Conservation (phyloP, 2,888 invertebrate species). For the Allolobophora icterica region DNA sequence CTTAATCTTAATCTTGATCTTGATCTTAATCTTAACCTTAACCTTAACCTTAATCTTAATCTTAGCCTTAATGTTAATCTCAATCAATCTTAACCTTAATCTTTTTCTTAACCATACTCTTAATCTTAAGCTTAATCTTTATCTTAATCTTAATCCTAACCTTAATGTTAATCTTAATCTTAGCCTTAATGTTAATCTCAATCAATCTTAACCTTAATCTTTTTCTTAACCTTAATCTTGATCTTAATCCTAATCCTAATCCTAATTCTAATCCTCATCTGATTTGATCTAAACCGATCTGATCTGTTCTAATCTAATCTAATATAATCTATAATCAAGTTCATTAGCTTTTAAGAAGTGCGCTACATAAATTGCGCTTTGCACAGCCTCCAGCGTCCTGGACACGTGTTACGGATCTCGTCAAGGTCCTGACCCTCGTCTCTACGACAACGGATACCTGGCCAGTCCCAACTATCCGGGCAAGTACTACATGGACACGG, state of each 20-base stretch:
- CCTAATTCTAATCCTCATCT: not conserved
- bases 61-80: not conserved
- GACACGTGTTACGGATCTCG: constrained; percentile 23
- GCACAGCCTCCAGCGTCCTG: not conserved
- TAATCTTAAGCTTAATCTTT: not conserved
- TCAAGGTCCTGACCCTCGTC: constrained; percentile 12
- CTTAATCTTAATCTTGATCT: not conserved
- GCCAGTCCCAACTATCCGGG: constrained; percentile 49
- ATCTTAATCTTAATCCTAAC: not conserved
- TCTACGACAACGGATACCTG: constrained; percentile 45
- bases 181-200: constrained; percentile 6
- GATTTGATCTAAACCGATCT: not conserved
- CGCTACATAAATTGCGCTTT: not conserved
- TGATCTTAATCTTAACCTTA: not conserved
- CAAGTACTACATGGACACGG: constrained; percentile 47
- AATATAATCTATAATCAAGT: not conserved
- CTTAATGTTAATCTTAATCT: not conserved
- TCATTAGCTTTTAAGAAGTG: no score
- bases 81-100: constrained; percentile 23
- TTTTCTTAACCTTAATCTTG: not conserved
- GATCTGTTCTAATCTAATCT: not conserved
- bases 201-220: constrained; percentile 24
- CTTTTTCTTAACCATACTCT: not conserved
- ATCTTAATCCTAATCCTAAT: not conserved
- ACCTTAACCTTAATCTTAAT: not conserved